Base-by-base conservation (phyloP, 2,113 vertebrate species). In the Strigops habroptila region DNA sequence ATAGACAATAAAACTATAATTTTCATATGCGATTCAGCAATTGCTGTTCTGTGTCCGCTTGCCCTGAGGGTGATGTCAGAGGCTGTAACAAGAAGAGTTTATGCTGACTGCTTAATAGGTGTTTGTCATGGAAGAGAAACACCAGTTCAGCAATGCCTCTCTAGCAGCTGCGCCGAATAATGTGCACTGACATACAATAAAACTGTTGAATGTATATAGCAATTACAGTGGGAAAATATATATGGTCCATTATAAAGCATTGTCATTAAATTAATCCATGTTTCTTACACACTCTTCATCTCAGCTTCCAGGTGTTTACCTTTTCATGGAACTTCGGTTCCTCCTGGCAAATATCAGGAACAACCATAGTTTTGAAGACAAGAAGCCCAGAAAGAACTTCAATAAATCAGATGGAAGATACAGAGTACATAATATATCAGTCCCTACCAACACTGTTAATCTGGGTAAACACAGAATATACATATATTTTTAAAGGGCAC, bases 1-100 rank as follows among this genome's bases (percentile, higher is more conserved):
- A 88, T 93, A 96, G 98, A 98, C 98, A 98, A 98, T 98, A 98
- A 98, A 98, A 98, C 95, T 94, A 97, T 97, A 88, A 98, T 98
- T 98, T 98, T 98, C 98, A 96, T 98, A 97, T 33, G 73, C 97
- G 60, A 78, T 95, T 97, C 97, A 93, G 98, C 97, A 94, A 80
- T 97, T 88, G 95, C 97, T 93, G 91, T 86, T 97, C 97, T 96
- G 96, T 98, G 96, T 98, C 97, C 71, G 80, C 95, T 96, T 97
- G 97, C 98, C 97, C 96, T 63, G 82, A 75, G 97, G 98, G 96
- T 96, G 97, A 97, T 96, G 97, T 97, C 98, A 97, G 96, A 95
- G 96, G 92, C 92, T 95, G 96, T 92, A 91, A 97, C 95, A 96
- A 98, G 97, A 89, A 94, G 95, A 87, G 91, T 96, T 96, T 95